phyloP scores from a whole-genome alignment of 1,140 invertebrate genomes.

The Eriocheir sinensis region DNA sequence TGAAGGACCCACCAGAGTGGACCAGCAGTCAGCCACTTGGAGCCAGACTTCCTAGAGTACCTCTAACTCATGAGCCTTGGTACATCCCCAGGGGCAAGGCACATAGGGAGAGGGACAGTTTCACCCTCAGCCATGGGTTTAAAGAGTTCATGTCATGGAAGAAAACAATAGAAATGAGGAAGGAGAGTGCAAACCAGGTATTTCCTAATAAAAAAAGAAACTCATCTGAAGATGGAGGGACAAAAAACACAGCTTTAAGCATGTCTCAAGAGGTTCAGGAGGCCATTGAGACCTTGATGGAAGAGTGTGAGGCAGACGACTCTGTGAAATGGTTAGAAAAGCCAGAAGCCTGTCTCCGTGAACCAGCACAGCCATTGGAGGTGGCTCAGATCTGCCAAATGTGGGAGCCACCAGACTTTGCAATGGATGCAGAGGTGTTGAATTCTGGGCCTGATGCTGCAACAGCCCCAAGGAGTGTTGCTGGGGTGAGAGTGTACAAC shows the following conservation, averaged over 20 bases:
- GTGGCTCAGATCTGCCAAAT: conserved; percentile 58
- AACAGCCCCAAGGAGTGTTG: neutral
- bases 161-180: conserved; percentile 58
- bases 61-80: conserved; percentile 49
- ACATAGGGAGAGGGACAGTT: neutral
- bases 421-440: conserved; percentile 68
- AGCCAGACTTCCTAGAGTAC: conserved; percentile 59
- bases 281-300: conserved; percentile 40
- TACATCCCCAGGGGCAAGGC: neutral
- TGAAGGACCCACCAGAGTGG: conserved; percentile 50
- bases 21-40: conserved; percentile 66
- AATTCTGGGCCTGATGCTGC: conserved; percentile 35
- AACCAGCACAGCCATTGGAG: neutral
- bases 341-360: neutral
- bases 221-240: neutral
- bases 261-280: neutral
- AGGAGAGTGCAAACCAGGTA: neutral
- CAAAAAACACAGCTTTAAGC: neutral
- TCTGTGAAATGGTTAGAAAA: conserved; percentile 59
- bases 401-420: conserved; percentile 67
- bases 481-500: conserved; percentile 62
- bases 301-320: conserved; percentile 50
- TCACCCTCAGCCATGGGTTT: conserved; percentile 61
- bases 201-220: neutral
- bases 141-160: conserved; percentile 61